These are phyloP conservation scores for Vimba vimba DNA, from an alignment of 2,113 vertebrate species.

Conservation along the genomic window DNA sequence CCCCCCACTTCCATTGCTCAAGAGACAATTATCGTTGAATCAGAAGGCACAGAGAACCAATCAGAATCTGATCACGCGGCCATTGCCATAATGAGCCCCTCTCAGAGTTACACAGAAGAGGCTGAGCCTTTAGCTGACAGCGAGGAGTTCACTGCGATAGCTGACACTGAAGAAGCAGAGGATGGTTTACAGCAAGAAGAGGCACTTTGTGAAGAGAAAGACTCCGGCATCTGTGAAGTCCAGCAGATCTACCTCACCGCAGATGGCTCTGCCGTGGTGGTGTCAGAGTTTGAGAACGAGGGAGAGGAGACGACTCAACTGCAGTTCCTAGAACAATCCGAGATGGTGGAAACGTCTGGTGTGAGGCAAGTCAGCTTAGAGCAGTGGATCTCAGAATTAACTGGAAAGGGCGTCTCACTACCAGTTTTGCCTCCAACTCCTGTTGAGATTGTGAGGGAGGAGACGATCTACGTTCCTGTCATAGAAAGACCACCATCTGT, in stretches of 20 bases:
- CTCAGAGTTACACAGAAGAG: conserved; percentile 45
- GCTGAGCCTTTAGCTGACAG: conserved; percentile 11
- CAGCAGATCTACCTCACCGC: conserved; percentile 57
- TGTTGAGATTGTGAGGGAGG: conserved; percentile 45
- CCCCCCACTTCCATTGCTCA: conserved; percentile 45
- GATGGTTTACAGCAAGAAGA: conserved; percentile 50
- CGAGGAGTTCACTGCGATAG: conserved; percentile 7
- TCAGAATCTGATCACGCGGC: conserved; percentile 43
- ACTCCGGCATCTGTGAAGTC: conserved; percentile 50
- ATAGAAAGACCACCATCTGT: conserved; percentile 58
- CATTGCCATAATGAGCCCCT: conserved; percentile 48
- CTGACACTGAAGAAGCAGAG: conserved; percentile 18
- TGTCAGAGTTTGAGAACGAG: conserved; percentile 50
- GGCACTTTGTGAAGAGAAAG: conserved; percentile 42
- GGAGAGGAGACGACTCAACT: conserved; percentile 39
- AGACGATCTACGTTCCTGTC: conserved; percentile 36
- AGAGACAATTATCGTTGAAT: conserved; percentile 51
- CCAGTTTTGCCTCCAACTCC: conserved; percentile 42
- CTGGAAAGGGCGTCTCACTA: conserved; percentile 53
- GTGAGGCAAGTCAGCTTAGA: conserved; percentile 56
- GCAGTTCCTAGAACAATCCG: conserved; percentile 49
- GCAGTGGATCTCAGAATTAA: conserved; percentile 58
- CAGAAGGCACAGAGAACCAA: conserved; percentile 20
- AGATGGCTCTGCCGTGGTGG: conserved; percentile 52
- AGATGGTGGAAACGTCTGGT: conserved; percentile 23